Conservation (phyloP, 1,140 invertebrate genomes). For the Listronotus bonariensis region DNA sequence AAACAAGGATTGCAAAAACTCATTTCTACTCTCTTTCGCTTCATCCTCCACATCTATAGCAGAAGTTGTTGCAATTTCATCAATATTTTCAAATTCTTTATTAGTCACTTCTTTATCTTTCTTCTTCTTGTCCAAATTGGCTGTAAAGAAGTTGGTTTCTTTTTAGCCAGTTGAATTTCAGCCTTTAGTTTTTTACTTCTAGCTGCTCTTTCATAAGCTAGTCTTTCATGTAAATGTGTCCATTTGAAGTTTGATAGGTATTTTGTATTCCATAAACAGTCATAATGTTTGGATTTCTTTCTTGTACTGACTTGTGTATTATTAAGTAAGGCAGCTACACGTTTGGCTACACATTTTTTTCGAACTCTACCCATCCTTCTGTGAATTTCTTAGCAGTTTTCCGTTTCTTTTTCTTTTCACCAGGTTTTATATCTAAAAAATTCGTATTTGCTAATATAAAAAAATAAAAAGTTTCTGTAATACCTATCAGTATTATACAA, state of each 20-base stretch:
- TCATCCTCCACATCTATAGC: constrained; percentile 20
- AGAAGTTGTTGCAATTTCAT: constrained; percentile 24
- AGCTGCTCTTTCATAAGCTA: constrained; percentile 90
- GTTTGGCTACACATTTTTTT: constrained; percentile 86
- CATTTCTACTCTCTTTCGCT: constrained; percentile 53
- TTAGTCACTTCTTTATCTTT: constrained; percentile 53
- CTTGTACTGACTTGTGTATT: constrained; percentile 85
- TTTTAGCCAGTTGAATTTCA: constrained; percentile 90
- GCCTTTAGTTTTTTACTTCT: constrained; percentile 82
- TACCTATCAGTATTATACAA: too few species aligned
- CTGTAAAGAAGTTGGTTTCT: constrained; percentile 81
- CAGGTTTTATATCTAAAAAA: constrained; percentile 36
- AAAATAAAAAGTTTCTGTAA: constrained; percentile 1
- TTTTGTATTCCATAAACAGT: constrained; percentile 94
- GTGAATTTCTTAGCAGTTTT: constrained; percentile 73
- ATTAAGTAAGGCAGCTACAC: constrained; percentile 80
- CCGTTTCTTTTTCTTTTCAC: constrained; percentile 58
- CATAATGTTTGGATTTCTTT: constrained; percentile 85
- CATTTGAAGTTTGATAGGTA: constrained; percentile 95
- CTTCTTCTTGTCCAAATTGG: constrained; percentile 80
- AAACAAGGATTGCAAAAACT: constrained; percentile 61
- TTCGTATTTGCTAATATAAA: neutral
- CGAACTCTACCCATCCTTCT: constrained; percentile 97
- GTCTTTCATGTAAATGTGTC: constrained; percentile 89
- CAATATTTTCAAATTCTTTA: constrained; percentile 54